A percentile compares a stretch with the other conserved stretches of the same genome.
Evolutionary conservation across 23 tunicate genomes (phyloP).

Genomic region (Aplidium turbinatum): DNA sequence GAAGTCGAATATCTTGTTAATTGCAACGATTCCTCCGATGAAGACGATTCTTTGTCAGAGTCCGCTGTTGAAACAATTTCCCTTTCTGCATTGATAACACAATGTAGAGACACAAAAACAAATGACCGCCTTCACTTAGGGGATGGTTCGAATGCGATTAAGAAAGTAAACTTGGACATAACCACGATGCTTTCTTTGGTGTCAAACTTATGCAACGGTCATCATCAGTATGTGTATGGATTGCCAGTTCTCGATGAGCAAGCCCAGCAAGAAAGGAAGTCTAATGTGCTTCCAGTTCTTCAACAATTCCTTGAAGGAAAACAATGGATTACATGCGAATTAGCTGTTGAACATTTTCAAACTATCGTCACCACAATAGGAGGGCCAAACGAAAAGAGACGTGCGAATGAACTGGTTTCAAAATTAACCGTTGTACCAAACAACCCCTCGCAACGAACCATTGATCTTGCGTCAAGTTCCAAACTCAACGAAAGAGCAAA

Average conservation of each 20-base stretch:
- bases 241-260: slow-evolving; percentile 67
- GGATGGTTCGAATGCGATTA: too few species aligned
- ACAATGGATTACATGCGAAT: slow-evolving; percentile 60
- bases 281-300: slow-evolving; percentile 59
- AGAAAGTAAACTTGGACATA: slow-evolving; percentile 63
- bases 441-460: slow-evolving; percentile 48
- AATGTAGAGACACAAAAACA: too few species aligned
- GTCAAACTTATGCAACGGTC: slow-evolving; percentile 73
- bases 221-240: slow-evolving; percentile 32
- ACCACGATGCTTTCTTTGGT: slow-evolving; percentile 70
- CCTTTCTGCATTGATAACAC: too few species aligned
- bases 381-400: slow-evolving; percentile 62
- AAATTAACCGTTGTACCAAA: slow-evolving; percentile 50
- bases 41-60: slow-evolving; percentile 11
- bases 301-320: slow-evolving; percentile 53
- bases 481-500: slow-evolving; percentile 47
- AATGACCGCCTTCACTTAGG: too few species aligned
- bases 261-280: slow-evolving; percentile 66
- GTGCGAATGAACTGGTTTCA: slow-evolving; percentile 57
- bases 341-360: slow-evolving; percentile 54
- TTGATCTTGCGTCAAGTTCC: slow-evolving; percentile 31
- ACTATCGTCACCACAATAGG: slow-evolving; percentile 72
- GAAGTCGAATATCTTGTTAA: slow-evolving; percentile 9
- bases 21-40: slow-evolving; percentile 10
- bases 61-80: too few species aligned